Percentiles rank a stretch among this genome's conserved stretches.
phyloP scores from a whole-genome alignment of 1,140 invertebrate species.

The Patella vulgata region DNA sequence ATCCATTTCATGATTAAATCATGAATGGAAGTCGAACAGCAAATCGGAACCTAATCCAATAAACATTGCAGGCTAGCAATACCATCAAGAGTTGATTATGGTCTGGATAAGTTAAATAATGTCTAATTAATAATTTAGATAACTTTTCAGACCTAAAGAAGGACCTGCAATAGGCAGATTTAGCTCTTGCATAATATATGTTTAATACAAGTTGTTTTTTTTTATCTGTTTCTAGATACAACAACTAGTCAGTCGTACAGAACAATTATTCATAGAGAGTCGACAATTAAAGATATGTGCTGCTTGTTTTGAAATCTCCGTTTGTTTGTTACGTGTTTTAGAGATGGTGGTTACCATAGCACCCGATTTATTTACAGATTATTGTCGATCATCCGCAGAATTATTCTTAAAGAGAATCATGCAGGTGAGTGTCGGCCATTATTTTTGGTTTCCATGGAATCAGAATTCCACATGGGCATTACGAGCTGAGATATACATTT shows the following conservation, averaged over 20 bases:
- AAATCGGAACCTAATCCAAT: too few relatives aligned
- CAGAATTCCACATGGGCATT: not conserved
- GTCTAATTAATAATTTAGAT: too few relatives aligned
- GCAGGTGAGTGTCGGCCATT: constrained; percentile 72
- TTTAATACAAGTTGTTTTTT: too few relatives aligned
- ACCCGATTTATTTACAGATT: constrained; percentile 74
- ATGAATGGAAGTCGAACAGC: too few relatives aligned
- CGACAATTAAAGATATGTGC: constrained; percentile 85
- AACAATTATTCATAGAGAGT: constrained; percentile 72
- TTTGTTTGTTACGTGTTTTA: constrained; percentile 78
- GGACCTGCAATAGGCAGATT: too few relatives aligned
- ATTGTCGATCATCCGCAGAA: constrained; percentile 72
- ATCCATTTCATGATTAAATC: too few relatives aligned
- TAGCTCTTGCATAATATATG: too few relatives aligned
- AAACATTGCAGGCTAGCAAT: too few relatives aligned
- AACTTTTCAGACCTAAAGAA: too few relatives aligned
- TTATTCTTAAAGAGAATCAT: constrained; percentile 75
- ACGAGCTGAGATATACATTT: not conserved
- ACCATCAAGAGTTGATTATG: too few relatives aligned
- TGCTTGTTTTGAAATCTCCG: constrained; percentile 81
- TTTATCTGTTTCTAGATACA: constrained; percentile 49
- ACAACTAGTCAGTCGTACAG: constrained; percentile 43
- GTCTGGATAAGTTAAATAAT: too few relatives aligned
- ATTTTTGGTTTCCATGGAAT: too few relatives aligned
- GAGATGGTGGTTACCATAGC: constrained; percentile 81